Percentiles rank a stretch among this genome's conserved stretches.
phyloP scores from a whole-genome alignment of 2,113 vertebrate species.

The Illadopsis cleaveri region DNA sequence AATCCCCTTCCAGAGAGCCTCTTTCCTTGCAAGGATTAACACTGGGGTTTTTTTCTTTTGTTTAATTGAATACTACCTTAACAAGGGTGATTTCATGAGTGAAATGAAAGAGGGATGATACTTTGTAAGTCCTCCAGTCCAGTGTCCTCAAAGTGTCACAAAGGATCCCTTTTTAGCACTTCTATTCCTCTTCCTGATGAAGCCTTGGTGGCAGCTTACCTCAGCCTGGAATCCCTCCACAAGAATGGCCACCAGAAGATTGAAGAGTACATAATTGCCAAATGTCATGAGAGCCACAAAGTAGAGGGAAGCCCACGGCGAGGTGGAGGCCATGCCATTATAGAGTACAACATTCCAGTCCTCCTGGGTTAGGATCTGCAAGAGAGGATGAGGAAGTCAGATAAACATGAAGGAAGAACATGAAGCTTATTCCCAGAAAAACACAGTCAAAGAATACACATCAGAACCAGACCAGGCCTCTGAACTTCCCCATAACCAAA shows the following conservation, averaged over 20 bases:
- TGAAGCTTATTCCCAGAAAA: neutral
- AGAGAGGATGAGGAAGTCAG: neutral
- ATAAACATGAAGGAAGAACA: neutral
- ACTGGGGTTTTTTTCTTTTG: rapidly evolving
- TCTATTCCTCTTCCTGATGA: neutral
- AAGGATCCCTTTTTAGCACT: neutral
- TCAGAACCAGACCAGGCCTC: neutral
- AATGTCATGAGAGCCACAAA: conserved; percentile 98
- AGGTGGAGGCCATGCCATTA: conserved; percentile 94
- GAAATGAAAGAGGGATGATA: neutral
- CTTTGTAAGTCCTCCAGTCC: neutral
- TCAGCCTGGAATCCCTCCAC: conserved; percentile 98
- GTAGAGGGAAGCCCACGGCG: conserved; percentile 92
- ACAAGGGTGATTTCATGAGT: neutral
- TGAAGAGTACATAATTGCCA: conserved; percentile 96
- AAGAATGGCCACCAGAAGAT: conserved; percentile 93
- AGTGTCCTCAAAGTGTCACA: neutral
- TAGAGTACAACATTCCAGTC: conserved; percentile 97
- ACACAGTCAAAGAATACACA: neutral
- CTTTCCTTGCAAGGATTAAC: neutral
- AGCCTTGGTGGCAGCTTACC: conserved; percentile 68
- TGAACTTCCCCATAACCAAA: neutral
- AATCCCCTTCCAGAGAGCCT: neutral
- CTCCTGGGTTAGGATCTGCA: conserved; percentile 94
- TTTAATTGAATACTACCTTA: neutral